A percentile compares a stretch with the other conserved stretches of the same genome.
phyloP scores from a whole-genome alignment of 2,113 vertebrate genomes.

The Dipodomys ordii region DNA sequence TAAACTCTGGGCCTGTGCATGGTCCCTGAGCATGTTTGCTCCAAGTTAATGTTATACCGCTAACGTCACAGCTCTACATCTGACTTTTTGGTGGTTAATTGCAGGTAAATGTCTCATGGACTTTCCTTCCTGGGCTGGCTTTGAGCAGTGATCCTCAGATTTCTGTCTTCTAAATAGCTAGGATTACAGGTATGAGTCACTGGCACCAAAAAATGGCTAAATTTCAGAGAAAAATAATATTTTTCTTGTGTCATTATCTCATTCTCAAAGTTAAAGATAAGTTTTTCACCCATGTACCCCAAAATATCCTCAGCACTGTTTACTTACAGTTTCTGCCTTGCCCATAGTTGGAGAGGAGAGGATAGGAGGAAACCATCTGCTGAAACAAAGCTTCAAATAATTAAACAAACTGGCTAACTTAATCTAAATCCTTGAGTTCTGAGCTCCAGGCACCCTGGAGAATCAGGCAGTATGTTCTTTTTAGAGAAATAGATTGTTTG shows the following conservation, averaged over 20 bases:
- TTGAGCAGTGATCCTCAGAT: too few species aligned
- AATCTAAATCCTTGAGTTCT: constrained; percentile 32
- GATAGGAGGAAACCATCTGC: constrained; percentile 17
- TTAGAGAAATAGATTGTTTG: constrained; percentile 58
- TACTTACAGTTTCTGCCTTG: neutral
- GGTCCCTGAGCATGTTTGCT: too few species aligned
- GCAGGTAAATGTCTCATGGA: too few species aligned
- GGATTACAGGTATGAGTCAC: too few species aligned
- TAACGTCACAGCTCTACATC: too few species aligned
- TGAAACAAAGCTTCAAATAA: constrained; percentile 26
- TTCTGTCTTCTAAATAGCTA: too few species aligned
- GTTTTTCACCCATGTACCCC: neutral
- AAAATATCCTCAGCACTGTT: constrained; percentile 12
- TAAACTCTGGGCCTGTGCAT: too few species aligned
- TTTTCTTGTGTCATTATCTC: neutral
- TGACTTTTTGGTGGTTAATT: too few species aligned
- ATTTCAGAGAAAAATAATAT: neutral
- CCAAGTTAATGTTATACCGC: too few species aligned
- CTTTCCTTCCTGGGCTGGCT: too few species aligned
- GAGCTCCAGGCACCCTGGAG: constrained; percentile 1
- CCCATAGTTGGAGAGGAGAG: constrained; percentile 48
- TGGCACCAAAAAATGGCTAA: too few species aligned
- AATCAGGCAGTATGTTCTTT: neutral
- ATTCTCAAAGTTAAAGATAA: constrained; percentile 3
- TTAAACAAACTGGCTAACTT: constrained; percentile 53